A percentile compares a stretch with the other conserved stretches of the same genome.
Conservation (phyloP, 2,113 vertebrate genomes). For the Furnarius figulus region DNA sequence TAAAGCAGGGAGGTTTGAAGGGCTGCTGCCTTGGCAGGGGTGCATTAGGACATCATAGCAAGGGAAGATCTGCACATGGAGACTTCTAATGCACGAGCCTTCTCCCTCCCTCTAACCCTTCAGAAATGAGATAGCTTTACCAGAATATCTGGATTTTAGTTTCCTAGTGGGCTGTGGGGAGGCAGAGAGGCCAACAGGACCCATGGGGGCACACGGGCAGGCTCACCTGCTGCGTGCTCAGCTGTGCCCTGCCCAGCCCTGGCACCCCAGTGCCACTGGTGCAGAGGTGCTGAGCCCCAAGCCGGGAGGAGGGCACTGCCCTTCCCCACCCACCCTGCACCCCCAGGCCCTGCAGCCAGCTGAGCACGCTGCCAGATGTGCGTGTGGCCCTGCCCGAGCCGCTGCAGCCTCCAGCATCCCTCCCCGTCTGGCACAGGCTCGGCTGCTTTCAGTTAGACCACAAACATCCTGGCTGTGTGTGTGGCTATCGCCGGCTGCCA, state of each 20-base stretch:
- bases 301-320: background rate
- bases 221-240: background rate
- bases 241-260: background rate
- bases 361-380: background rate
- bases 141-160: background rate
- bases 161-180: accelerated
- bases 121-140: background rate
- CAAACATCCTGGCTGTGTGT: conserved; percentile 3
- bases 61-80: background rate
- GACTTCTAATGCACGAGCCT: background rate
- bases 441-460: background rate
- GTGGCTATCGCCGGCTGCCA: background rate
- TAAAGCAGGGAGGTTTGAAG: background rate
- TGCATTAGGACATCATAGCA: accelerated
- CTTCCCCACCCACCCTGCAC: background rate
- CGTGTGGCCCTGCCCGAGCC: accelerated
- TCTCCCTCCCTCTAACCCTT: background rate
- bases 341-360: background rate
- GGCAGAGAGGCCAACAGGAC: background rate
- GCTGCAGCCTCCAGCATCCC: background rate
- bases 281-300: background rate
- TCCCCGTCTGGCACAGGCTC: background rate
- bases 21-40: background rate
- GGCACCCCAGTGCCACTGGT: background rate
- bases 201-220: background rate